Base-by-base conservation (phyloP, 1,140 invertebrate genomes). In the Ericerus pela region DNA sequence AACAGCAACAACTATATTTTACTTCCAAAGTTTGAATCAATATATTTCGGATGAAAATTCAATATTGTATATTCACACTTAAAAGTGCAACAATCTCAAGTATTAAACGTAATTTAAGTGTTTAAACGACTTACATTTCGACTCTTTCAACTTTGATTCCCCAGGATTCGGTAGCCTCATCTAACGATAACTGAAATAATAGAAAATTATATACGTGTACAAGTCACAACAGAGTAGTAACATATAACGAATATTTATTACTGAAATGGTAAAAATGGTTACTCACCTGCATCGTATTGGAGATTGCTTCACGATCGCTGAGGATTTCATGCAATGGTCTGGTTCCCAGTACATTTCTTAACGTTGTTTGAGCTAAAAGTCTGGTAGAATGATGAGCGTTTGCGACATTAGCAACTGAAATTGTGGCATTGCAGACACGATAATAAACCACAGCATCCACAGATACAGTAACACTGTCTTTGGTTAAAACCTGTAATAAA, bases 141-240 rank as follows among this genome's bases (percentile, higher is more conserved):
- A 96, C 90, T 61, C 91, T 76, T 69, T 96, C 89, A 0, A 96
- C 91, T 74, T 95, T 92, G 14, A 96, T 88, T n/a, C 93, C 93
- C 92, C 93, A 96, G 31, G 87, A 86, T 63, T 94, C 90, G 4
- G 93, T 96, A n/a, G 88, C 89, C 54, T 90, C 87, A 65, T 93
- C 87, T 28, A 94, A 70, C 28, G 77, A 58, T 1, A 53, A 68
- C 72, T 94, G 88, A 10, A 47, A 47, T 24, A n/a, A n/a, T n/a
- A n/a, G n/a, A n/a, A n/a, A n/a, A n/a, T n/a, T n/a, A n/a, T n/a
- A n/a, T n/a, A n/a, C n/a, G n/a, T n/a, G n/a, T n/a, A n/a, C n/a
- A n/a, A n/a, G n/a, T n/a, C n/a, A n/a, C n/a, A n/a, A n/a, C n/a
- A n/a, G n/a, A n/a, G n/a, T n/a, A n/a, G n/a, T n/a, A n/a, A n/a